A percentile compares a stretch with the other conserved stretches of the same genome.
These are phyloP conservation scores for Drosophila lacteicornis DNA, from an alignment of 1,140 invertebrate genomes.

Conservation along the genomic window DNA sequence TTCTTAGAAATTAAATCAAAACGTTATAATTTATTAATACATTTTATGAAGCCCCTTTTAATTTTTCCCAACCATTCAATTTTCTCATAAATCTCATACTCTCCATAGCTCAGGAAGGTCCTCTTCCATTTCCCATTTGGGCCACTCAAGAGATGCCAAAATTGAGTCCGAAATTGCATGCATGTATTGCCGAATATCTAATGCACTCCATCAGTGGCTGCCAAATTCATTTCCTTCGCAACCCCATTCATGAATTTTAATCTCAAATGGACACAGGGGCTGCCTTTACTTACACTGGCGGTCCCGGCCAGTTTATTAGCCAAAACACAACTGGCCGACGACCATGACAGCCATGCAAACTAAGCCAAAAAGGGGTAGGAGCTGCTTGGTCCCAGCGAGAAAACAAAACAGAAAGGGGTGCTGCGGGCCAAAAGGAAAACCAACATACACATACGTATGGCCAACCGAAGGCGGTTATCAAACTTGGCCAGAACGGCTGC, in stretches of 20 bases:
- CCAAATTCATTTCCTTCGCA: constrained; percentile 44
- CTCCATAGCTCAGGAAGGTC: neutral
- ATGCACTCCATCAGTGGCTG: constrained; percentile 31
- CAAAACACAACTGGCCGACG: constrained; percentile 32
- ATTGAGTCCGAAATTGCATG: constrained; percentile 5
- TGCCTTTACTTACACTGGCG: constrained; percentile 12
- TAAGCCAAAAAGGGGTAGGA: constrained; percentile 25
- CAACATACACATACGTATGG: constrained; percentile 16
- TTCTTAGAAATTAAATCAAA: neutral
- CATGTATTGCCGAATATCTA: constrained; percentile 20
- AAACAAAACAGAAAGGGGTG: constrained; percentile 10
- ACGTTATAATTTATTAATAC: neutral
- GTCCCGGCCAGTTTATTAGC: constrained; percentile 60
- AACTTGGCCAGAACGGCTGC: constrained; percentile 53
- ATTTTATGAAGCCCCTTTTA: neutral
- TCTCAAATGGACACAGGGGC: constrained; percentile 52
- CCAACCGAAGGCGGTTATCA: constrained; percentile 41
- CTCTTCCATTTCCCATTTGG: constrained; percentile 3
- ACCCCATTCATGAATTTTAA: constrained; percentile 66
- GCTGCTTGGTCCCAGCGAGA: neutral
- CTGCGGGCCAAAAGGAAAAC: constrained; percentile 4
- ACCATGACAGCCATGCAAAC: constrained; percentile 45
- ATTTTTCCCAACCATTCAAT: neutral
- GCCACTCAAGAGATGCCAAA: neutral
- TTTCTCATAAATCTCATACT: neutral